Evolutionary conservation across 2,797 vertebrate species (phyloP).

Genomic region (Neostethus bicornis): DNA sequence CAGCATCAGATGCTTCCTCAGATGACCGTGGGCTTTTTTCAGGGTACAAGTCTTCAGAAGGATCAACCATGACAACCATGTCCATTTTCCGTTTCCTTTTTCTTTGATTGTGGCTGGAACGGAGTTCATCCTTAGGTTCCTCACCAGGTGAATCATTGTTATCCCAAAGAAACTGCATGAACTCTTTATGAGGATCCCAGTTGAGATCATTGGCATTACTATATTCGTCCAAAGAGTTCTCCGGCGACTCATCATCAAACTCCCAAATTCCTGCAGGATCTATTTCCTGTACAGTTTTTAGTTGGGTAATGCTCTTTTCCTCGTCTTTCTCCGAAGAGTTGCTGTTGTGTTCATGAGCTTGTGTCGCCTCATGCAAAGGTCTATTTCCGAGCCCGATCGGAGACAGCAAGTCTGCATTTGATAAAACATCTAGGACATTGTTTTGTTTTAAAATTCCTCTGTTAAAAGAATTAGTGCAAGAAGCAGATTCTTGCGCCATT

Average conservation of each 20-base stretch:
- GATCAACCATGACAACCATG: slow-evolving; percentile 93
- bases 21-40: slow-evolving; percentile 67
- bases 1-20: slow-evolving; percentile 80
- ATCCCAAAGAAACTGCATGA: slow-evolving; percentile 91
- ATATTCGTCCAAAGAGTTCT: slow-evolving; percentile 88
- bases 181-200: slow-evolving; percentile 93
- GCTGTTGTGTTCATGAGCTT: slow-evolving; percentile 82
- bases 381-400: slow-evolving; percentile 91
- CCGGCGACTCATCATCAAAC: slow-evolving; percentile 86
- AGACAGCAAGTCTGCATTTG: slow-evolving; percentile 71
- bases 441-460: slow-evolving; percentile 64
- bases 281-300: slow-evolving; percentile 88
- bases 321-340: slow-evolving; percentile 83
- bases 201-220: slow-evolving; percentile 79
- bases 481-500: slow-evolving; percentile 79
- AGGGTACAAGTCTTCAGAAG: slow-evolving; percentile 88
- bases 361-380: slow-evolving; percentile 87
- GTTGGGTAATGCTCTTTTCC: slow-evolving; percentile 90
- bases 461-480: slow-evolving; percentile 66
- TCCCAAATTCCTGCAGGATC: slow-evolving; percentile 84
- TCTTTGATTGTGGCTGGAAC: slow-evolving; percentile 77
- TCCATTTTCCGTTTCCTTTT: slow-evolving; percentile 96
- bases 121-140: slow-evolving; percentile 69
- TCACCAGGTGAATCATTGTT: slow-evolving; percentile 83
- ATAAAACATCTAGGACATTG: slow-evolving; percentile 71